These are phyloP conservation scores for Eueremaeus valkanovi DNA, from an alignment of 2,888 invertebrate genomes.

Conservation along the genomic window DNA sequence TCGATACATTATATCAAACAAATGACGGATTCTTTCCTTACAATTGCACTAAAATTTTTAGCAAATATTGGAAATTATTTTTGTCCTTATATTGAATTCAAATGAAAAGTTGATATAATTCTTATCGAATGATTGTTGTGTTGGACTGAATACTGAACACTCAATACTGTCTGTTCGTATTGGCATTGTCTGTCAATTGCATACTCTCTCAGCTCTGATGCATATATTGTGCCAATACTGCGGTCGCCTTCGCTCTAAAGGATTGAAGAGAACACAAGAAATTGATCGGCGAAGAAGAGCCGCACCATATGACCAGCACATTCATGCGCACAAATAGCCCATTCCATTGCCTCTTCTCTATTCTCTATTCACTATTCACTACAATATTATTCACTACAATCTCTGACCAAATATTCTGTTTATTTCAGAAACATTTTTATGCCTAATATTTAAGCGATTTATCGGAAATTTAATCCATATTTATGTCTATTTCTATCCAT, in stretches of 20 bases:
- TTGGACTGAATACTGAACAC: neutral
- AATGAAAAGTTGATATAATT: neutral
- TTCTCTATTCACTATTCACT: neutral
- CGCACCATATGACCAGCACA: neutral
- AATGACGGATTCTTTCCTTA: neutral
- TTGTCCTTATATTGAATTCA: neutral
- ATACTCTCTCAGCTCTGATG: neutral
- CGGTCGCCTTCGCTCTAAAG: slow-evolving; percentile 20
- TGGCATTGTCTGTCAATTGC: neutral
- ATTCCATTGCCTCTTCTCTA: too few species aligned
- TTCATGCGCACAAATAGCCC: slow-evolving; percentile 27
- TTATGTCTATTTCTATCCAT: too few species aligned
- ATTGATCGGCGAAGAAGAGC: slow-evolving; percentile 34
- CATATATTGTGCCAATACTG: slow-evolving; percentile 11
- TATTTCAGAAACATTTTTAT: neutral
- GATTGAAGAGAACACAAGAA: slow-evolving; percentile 11
- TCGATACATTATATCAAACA: neutral
- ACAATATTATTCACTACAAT: neutral
- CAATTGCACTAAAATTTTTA: neutral
- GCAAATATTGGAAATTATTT: neutral
- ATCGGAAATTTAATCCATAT: too few species aligned
- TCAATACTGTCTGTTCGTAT: too few species aligned
- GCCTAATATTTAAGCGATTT: neutral
- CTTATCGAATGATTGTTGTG: neutral
- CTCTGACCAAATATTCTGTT: neutral